phyloP scores from a whole-genome alignment of 2,113 vertebrate genomes.

The Leucosticte australis region DNA sequence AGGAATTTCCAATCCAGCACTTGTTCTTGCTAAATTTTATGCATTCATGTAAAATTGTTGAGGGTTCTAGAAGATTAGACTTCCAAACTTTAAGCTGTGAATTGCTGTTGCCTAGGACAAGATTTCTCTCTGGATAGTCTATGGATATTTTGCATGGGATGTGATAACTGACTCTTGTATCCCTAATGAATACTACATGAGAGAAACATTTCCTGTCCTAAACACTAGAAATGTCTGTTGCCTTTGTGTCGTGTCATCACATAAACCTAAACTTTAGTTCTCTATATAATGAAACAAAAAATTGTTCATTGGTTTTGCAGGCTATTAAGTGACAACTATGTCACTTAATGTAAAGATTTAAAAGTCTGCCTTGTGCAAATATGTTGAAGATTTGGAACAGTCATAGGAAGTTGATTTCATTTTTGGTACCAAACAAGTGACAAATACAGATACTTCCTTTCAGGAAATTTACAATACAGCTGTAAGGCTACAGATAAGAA shows the following conservation, averaged over 20 bases:
- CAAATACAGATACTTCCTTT: not conserved
- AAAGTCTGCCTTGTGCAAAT: not conserved
- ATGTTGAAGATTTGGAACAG: not conserved
- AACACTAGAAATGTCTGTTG: not conserved
- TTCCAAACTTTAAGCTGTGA: not conserved
- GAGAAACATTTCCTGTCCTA: not conserved
- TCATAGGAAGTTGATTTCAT: not conserved
- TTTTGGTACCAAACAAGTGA: not conserved
- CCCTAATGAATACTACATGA: not conserved
- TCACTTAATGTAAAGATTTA: not conserved
- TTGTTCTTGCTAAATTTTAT: not conserved
- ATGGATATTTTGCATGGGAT: not conserved
- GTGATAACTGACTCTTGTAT: not conserved
- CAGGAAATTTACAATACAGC: not conserved
- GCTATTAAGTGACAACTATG: not conserved
- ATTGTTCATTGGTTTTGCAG: not conserved
- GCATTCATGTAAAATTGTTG: not conserved
- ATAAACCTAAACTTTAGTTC: not conserved
- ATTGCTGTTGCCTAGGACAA: not conserved
- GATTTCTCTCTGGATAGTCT: not conserved
- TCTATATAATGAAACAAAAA: not conserved
- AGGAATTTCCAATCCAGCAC: fast-evolving
- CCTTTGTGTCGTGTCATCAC: not conserved
- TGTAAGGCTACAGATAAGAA: not conserved
- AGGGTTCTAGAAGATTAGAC: not conserved